Base-by-base conservation (phyloP, 2,797 vertebrate species). In the Lophius americanus region DNA sequence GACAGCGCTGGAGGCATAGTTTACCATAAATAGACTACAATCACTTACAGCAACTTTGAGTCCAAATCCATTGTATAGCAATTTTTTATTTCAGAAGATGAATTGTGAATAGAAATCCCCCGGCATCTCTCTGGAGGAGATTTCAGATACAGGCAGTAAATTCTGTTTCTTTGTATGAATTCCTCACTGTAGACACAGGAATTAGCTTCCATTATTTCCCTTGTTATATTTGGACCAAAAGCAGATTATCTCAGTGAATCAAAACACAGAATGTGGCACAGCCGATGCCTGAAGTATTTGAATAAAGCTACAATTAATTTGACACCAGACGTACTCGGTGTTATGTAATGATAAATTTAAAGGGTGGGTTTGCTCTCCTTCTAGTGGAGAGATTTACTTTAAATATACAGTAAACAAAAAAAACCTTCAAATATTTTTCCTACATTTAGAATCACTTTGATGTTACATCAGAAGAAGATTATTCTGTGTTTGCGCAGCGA, bases 21-120 rank as follows among this genome's bases (percentile, higher is more conserved):
- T 56, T 49, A n/a, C 64, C 46, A 67, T 11, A 48, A n/a, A 68
- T 32, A 57, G 8, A 50, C 49, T 62, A 62, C 57, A 71, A 36
- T 75, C 60, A 42, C 67, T 76, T 67, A 68, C 56, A 74, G 38
- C 59, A 75, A 65, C 43, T 75, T 77, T 68, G 67, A 78, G 57
- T 47, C 51, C 47, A 64, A 63, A 35, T 47, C 6, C 14, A 76
- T 41, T 58, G 49, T 64, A 51, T 53, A 68, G 14, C 13, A 53
- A 59, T 59, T 35, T 60, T 51, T 79, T 73, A 33, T 71, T 68
- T 7, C 6, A 67, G 35, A 64, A 63, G 35, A 69, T 48, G 51
- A 69, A 80, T 52, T 43, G 35, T 52, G 44, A 65, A 66, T 23
- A 64, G 6, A 80, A 75, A 59, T 60, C 55, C 49, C 10, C 10